Evolutionary conservation across 2,113 vertebrate species (phyloP), one percentile per base, ranked within the genome.

Genomic region (Chamaetylas fuelleborni): DNA sequence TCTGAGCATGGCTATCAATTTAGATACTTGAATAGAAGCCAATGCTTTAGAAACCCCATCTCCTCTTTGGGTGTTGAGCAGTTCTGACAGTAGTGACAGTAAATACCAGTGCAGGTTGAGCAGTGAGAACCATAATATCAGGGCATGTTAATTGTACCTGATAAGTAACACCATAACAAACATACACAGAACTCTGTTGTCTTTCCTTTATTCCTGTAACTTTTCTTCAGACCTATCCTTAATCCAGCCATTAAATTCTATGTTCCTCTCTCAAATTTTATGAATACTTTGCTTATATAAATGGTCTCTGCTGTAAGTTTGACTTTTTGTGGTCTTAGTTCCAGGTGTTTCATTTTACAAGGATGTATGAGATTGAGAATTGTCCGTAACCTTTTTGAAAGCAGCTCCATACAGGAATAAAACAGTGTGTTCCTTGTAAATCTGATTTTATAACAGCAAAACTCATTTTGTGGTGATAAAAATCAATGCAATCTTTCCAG

Each of bases 51-150:
- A 89, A 92, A 84, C 53, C 5, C 26, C 34, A 19, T 87, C 62
- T 91, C 40, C 8, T 81, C n/a, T 45, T 38, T 76, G 81, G 43
- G 47, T 84, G 73, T 53, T 91, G 34, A 91, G 86, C 84, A 85
- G 31, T 79, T 94, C 78, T 82, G 84, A 89, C 26, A 69, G 15
- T 29, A 92, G 92, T 84, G 65, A 92, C 54, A 82, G 78, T 92
- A 81, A 93, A 96, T 93, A 94, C 61, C 66, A 79, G 42, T n/a
- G 50, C 57, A 85, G 86, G 20, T 38, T 92, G 66, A 95, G 65
- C 73, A 93, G 85, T 51, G 47, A 92, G 82, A 90, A 66, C 48
- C 36, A 87, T 95, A 62, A 77, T 95, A 90, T 93, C 72, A 57
- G 87, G 71, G 58, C 40, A 70, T 10, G 33, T 71, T 93, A 88